These are phyloP conservation scores for Plagodis pulveraria DNA, from an alignment of 2,888 invertebrate species.

Conservation along the genomic window DNA sequence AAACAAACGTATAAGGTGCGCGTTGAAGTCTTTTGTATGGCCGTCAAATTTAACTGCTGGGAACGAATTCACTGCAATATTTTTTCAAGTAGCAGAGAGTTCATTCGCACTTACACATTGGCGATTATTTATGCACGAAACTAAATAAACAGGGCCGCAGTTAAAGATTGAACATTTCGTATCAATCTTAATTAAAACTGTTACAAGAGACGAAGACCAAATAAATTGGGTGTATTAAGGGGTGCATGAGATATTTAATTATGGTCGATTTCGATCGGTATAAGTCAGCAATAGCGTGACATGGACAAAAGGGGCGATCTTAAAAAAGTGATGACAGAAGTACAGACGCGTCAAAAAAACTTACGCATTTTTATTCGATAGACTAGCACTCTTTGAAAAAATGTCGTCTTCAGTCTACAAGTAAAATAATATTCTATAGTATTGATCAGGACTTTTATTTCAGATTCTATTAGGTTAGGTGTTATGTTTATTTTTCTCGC, in stretches of 20 bases:
- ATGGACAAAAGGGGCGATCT: slow-evolving; percentile 63
- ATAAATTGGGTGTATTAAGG: slow-evolving; percentile 79
- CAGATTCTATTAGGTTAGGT: too few species aligned
- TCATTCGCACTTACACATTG: slow-evolving; percentile 54
- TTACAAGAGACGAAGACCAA: slow-evolving; percentile 59
- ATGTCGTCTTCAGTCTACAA: too few species aligned
- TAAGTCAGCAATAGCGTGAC: slow-evolving; percentile 72
- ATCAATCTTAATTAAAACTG: slow-evolving; percentile 81
- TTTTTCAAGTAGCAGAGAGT: slow-evolving; percentile 32
- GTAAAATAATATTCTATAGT: too few species aligned
- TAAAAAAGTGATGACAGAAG: slow-evolving; percentile 50
- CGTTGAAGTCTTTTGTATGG: slow-evolving; percentile 77
- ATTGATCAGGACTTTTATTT: too few species aligned
- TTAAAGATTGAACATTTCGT: slow-evolving; percentile 61
- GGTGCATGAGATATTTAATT: slow-evolving; percentile 80
- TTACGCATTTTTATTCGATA: too few species aligned
- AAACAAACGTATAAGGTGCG: slow-evolving; percentile 39
- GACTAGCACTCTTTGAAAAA: too few species aligned
- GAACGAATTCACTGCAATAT: slow-evolving; percentile 44
- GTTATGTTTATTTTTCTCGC: too few species aligned
- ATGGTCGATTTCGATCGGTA: slow-evolving; percentile 74
- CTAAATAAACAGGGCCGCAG: slow-evolving; percentile 40
- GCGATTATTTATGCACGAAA: slow-evolving; percentile 43
- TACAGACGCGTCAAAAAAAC: slow-evolving; percentile 44
- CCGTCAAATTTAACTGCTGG: slow-evolving; percentile 48